Evolutionary conservation across 2,797 vertebrate species (phyloP).

Genomic region (Brachyrhaphis roseni): DNA sequence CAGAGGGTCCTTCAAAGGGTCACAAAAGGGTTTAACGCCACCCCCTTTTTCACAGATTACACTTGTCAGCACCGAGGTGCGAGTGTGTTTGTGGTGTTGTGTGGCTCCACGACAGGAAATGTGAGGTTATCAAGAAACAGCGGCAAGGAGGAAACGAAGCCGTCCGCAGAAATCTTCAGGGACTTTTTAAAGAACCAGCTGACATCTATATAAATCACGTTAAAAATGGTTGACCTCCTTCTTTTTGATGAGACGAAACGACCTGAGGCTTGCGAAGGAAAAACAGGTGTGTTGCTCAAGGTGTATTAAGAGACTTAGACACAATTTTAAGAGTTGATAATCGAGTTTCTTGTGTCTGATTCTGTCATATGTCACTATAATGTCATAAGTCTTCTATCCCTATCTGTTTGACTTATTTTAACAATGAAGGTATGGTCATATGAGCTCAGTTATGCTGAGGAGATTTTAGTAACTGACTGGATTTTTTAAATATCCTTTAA

Average conservation of each 20-base stretch:
- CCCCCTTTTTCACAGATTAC: conserved; percentile 53
- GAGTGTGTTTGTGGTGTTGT: conserved; percentile 27
- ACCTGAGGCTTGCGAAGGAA: conserved; percentile 40
- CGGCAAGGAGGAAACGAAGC: conserved; percentile 57
- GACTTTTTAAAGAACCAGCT: conserved; percentile 66
- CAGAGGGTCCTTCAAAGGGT: conserved; percentile 54
- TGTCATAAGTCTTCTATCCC: not conserved
- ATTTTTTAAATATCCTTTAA: not conserved
- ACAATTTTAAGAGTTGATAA: not conserved
- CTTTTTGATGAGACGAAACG: conserved; percentile 67
- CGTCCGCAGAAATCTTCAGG: conserved; percentile 63
- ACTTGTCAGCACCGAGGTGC: conserved; percentile 49
- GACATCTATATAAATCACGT: conserved; percentile 76
- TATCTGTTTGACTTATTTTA: not conserved
- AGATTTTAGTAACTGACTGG: not conserved
- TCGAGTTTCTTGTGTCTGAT: not conserved
- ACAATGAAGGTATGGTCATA: not conserved
- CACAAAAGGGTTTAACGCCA: conserved; percentile 42
- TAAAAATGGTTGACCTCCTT: conserved; percentile 68
- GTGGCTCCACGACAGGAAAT: conserved; percentile 60
- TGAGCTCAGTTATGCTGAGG: not conserved
- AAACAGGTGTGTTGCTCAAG: conserved; percentile 74
- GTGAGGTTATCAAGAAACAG: conserved; percentile 64
- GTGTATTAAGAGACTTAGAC: conserved; percentile 16
- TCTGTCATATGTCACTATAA: not conserved